Conservation (phyloP, 2,113 vertebrate species). For the Cyanistes caeruleus region DNA sequence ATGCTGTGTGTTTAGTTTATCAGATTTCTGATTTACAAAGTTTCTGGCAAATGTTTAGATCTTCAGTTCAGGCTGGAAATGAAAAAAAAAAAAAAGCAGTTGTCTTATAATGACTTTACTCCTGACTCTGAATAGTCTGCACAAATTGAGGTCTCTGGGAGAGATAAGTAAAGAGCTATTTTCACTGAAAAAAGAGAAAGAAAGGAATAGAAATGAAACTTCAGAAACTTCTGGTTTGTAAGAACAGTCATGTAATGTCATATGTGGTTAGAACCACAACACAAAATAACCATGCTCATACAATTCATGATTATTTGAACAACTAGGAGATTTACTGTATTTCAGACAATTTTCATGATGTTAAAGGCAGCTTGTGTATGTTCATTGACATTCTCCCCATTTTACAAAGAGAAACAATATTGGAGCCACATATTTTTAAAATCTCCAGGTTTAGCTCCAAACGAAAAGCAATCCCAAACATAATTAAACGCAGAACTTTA, state of each 20-base stretch:
- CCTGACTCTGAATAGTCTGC: neutral
- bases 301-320: slow-evolving; percentile 10
- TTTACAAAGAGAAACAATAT: neutral
- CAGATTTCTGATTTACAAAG: neutral
- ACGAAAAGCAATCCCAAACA: slow-evolving; percentile 9
- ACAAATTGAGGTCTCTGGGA: neutral
- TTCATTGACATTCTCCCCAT: neutral
- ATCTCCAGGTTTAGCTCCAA: slow-evolving; percentile 25
- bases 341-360: neutral
- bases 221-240: neutral
- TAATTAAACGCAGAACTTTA: slow-evolving; percentile 29
- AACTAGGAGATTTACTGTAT: neutral
- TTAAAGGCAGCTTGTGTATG: neutral
- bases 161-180: neutral
- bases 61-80: neutral
- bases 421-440: neutral
- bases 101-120: neutral
- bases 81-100: neutral
- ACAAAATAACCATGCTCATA: neutral
- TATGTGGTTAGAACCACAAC: neutral
- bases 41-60: neutral
- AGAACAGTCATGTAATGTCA: neutral
- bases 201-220: neutral
- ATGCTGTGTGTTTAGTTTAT: neutral
- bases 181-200: neutral